Base-by-base conservation (phyloP, 2,797 vertebrate genomes). In the Silurus lanzhouensis region DNA sequence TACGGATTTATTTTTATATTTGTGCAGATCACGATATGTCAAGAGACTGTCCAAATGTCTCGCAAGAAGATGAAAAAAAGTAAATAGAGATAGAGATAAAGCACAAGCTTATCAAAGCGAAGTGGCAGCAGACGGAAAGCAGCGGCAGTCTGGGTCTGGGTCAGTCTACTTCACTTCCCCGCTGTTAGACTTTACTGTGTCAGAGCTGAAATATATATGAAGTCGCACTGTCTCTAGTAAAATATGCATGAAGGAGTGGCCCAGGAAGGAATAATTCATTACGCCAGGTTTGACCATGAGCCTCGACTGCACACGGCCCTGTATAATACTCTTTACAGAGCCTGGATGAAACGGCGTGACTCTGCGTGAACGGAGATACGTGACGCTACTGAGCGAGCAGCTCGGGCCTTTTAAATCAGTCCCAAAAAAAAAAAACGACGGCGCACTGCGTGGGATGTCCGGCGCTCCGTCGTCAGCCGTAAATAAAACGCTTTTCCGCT, bases 131-230 rank as follows among this genome's bases (percentile, higher is more conserved):
- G 61, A 81, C 22, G 58, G 61, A 64, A n/a, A 31, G 10, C 22
- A 48, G 44, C 13, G 27, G 13, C 80, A 25, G 78, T 63, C 68
- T 12, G 81, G 63, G 82, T 78, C 48, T 10, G 48, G 48, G 48
- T 52, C 61, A 68, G 63, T 46, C 66, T 13, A 61, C 72, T 15
- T 68, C 17, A 52, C 61, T 77, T 78, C 74, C 25, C 25, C 2
- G 20, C 74, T 64, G 63, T 77, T 67, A 82, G 55, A 77, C 83
- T 84, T 72, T 61, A 83, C 71, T 76, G 83, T 83, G 85, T 84
- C 85, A 81, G 68, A 76, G 44, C 83, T 88, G 52, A 88, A 88
- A 88, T 79, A 87, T 83, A 88, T 80, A 87, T 86, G 75, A 83
- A 44, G 83, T 76, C 68, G 55, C 83, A 44, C 83, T 67, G 68